Conservation (phyloP, 1,140 invertebrate genomes). For the Monomorium pharaonis region DNA sequence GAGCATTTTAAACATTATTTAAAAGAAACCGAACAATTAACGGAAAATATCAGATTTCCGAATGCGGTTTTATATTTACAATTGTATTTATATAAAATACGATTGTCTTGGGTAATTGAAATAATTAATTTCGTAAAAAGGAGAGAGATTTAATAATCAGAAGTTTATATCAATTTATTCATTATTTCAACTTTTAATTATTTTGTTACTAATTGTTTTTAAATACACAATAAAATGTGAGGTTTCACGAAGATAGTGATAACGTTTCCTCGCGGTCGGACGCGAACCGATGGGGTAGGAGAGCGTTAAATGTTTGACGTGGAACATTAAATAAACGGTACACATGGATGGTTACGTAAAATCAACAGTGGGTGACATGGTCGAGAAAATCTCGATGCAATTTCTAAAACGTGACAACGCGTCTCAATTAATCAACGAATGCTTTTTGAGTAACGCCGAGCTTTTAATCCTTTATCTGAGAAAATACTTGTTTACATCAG, state of each 20-base stretch:
- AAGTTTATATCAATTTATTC: neutral
- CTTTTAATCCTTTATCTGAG: slow-evolving; percentile 1
- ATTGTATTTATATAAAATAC: neutral
- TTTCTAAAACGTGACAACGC: slow-evolving; percentile 37
- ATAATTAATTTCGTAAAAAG: neutral
- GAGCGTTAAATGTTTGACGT: slow-evolving; percentile 54
- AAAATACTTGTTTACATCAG: slow-evolving; percentile 3
- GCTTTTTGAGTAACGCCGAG: slow-evolving; percentile 25
- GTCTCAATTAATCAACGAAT: slow-evolving; percentile 52
- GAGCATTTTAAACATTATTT: neutral
- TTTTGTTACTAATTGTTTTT: slow-evolving; percentile 13
- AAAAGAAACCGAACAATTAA: neutral
- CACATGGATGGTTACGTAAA: slow-evolving; percentile 37
- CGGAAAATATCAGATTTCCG: neutral
- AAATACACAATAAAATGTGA: slow-evolving; percentile 32
- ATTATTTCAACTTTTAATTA: slow-evolving; percentile 2
- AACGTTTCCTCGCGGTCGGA: slow-evolving; percentile 25
- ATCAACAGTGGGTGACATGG: slow-evolving; percentile 53
- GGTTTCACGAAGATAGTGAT: slow-evolving; percentile 21
- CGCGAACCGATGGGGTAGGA: slow-evolving; percentile 11
- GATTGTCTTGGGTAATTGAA: neutral
- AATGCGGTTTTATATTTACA: neutral
- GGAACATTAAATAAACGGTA: slow-evolving; percentile 64
- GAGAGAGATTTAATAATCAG: neutral
- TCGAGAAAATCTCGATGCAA: slow-evolving; percentile 37